Conservation (phyloP, 2,113 vertebrate species). For the Etheostoma cragini region DNA sequence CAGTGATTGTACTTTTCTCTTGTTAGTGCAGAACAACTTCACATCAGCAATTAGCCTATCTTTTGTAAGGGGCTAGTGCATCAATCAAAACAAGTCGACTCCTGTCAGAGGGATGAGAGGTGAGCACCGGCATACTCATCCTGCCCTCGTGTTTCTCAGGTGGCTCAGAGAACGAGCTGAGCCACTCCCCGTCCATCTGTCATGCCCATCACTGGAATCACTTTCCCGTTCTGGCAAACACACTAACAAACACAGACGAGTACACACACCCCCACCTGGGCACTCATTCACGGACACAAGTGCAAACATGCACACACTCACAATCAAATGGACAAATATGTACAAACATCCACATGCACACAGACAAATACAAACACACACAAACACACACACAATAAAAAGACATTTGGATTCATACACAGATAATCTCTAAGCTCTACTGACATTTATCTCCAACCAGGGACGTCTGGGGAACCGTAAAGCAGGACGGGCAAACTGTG, state of each 20-base stretch:
- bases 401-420: conserved; percentile 12
- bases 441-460: conserved; percentile 24
- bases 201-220: conserved; percentile 45
- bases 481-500: conserved; percentile 10
- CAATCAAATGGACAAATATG: conserved; percentile 30
- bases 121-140: conserved; percentile 3
- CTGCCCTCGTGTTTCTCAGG: conserved; percentile 27
- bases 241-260: neutral
- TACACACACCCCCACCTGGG: conserved; percentile 2
- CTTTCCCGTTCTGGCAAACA: conserved; percentile 37
- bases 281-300: neutral
- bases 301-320: conserved; percentile 9
- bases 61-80: neutral
- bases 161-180: conserved; percentile 22
- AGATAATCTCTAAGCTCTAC: conserved; percentile 36
- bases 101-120: conserved; percentile 12
- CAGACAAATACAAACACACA: conserved; percentile 15
- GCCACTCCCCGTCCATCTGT: conserved; percentile 62
- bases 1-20: neutral
- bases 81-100: conserved; percentile 19
- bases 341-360: conserved; percentile 3
- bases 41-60: neutral
- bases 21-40: neutral
- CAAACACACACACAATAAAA: neutral
- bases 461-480: neutral